Evolutionary conservation across 64 coral and sea anemone genomes (phyloP), one percentile per base, ranked within the genome.

Genomic region (Montipora foliosa): DNA sequence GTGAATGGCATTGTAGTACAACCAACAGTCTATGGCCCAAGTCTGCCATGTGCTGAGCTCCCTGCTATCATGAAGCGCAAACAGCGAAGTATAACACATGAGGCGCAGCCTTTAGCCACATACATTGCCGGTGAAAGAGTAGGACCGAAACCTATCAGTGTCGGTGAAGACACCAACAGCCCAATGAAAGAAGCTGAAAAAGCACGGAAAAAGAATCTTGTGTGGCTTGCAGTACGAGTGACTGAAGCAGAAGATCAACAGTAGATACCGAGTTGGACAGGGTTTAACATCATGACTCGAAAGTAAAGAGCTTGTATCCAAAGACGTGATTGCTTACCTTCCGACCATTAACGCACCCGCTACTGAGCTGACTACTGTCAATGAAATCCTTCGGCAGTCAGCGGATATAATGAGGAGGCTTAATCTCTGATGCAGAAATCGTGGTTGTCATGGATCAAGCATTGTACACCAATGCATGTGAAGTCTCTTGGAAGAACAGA

Each of bases 361-460:
- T 22, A 22, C 22, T 22, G 22, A 22, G 22, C 22, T 22, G 22
- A 22, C 22, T 22, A 22, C 22, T 22, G 22, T 22, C 22, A 22
- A 22, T 22, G 22, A 22, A 22, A 22, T 22, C 22, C 22, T 22
- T 22, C 22, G 22, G 22, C 22, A 79, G 74, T 93, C 91, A 14
- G 58, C 78, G 46, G 57, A 59, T n/a, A 93, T 93, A 20, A 93
- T 53, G 47, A 86, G 59, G 46, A n/a, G 59, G 61, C 91, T 93
- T 50, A 6, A 79, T 87, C 58, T 93, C 2, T 25, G 22, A 22
- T 22, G 22, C 71, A 57, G 24, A 76, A 2, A 93, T 79, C 22
- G 70, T 86, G 8, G 71, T 84, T 60, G 82, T 93, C 15, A 76
- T 87, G 79, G 91, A 93, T 59, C 90, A 86, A 59, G 86, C 22